Evolutionary conservation across 2,113 vertebrate genomes (phyloP).

Genomic region (Xenus cinereus): DNA sequence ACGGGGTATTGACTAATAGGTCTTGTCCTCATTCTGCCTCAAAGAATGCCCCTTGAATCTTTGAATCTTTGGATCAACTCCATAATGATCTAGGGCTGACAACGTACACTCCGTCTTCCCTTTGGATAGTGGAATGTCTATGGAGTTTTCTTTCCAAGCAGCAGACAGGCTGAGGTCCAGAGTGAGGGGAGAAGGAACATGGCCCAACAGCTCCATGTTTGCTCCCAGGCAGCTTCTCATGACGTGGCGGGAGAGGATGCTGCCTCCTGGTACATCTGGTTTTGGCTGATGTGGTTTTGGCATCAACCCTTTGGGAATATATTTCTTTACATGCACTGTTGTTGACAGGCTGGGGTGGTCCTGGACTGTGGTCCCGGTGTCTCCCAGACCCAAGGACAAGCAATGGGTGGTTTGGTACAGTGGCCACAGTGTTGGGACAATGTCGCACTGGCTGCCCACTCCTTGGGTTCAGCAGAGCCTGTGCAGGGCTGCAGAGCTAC

Average conservation of each 20-base stretch:
- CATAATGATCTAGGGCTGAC: not conserved
- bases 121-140: not conserved
- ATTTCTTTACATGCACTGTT: not conserved
- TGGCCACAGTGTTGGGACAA: accelerated
- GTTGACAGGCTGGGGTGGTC: not conserved
- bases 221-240: not conserved
- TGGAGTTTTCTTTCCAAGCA: not conserved
- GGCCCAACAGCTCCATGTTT: not conserved
- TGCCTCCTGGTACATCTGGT: not conserved
- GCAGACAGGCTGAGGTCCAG: not conserved
- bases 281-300: not conserved
- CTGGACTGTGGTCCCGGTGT: not conserved
- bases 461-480: not conserved
- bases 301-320: not conserved
- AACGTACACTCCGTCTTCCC: not conserved
- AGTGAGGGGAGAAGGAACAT: accelerated
- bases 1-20: not conserved
- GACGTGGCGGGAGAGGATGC: not conserved
- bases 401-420: not conserved
- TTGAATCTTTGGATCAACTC: not conserved
- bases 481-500: not conserved
- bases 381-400: not conserved
- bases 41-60: not conserved
- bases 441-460: not conserved
- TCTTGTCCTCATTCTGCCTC: not conserved